Evolutionary conservation across 2,888 invertebrate species (phyloP).

Genomic region (Heliconius ismenius): DNA sequence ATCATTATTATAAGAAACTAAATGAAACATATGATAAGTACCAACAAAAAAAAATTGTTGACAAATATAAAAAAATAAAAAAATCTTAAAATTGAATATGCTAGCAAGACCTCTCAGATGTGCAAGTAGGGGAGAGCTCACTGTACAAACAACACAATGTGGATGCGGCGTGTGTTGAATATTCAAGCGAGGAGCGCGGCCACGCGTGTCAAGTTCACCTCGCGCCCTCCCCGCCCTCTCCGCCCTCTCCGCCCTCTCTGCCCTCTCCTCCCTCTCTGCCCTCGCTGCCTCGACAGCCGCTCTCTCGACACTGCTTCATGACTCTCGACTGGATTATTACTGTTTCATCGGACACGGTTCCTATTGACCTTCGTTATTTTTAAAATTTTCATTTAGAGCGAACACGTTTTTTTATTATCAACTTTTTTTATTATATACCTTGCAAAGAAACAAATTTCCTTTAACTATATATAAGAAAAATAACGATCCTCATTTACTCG

Average conservation of each 20-base stretch:
- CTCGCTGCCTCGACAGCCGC: not conserved
- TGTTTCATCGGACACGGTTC: slow-evolving; percentile 33
- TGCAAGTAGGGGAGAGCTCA: not conserved
- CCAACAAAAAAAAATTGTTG: too few relatives aligned
- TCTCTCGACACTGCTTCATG: slow-evolving; percentile 16
- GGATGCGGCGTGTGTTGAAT: slow-evolving; percentile 24
- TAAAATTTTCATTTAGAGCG: not conserved
- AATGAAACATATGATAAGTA: too few relatives aligned
- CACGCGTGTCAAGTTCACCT: slow-evolving; percentile 31
- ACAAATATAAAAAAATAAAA: too few relatives aligned
- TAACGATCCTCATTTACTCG: too few relatives aligned
- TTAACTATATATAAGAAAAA: not conserved
- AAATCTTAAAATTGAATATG: not conserved
- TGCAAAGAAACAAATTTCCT: not conserved
- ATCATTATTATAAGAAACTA: too few relatives aligned
- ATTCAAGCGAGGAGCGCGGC: slow-evolving; percentile 26
- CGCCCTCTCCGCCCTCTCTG: not conserved
- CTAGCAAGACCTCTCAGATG: slow-evolving; percentile 5
- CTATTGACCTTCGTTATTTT: slow-evolving; percentile 26
- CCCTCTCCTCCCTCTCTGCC: not conserved
- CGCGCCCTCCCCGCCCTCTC: not conserved
- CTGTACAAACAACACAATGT: slow-evolving; percentile 10
- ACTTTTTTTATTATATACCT: too few relatives aligned
- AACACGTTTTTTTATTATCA: not conserved
- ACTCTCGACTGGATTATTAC: slow-evolving; percentile 27